Conservation (phyloP, 2,797 vertebrate genomes). For the Pempheris klunzingeri region DNA sequence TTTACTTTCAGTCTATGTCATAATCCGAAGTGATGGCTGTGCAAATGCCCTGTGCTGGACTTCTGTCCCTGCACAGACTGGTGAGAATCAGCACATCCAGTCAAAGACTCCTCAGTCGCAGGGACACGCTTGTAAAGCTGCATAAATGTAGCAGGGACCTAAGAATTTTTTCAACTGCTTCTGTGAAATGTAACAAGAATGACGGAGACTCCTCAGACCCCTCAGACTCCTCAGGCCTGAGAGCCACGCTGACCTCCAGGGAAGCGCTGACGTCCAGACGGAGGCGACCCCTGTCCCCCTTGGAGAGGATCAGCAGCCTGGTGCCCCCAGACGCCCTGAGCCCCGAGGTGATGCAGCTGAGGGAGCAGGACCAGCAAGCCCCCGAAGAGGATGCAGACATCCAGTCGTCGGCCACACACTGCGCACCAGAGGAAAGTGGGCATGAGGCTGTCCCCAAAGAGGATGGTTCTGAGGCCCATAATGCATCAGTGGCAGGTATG, state of each 20-base stretch:
- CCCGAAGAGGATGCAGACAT: neutral
- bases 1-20: rapidly evolving
- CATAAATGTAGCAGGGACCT: neutral
- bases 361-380: slow-evolving; percentile 50
- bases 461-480: neutral
- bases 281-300: slow-evolving; percentile 82
- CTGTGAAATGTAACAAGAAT: slow-evolving; percentile 49
- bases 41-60: slow-evolving; percentile 35
- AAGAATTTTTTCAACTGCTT: slow-evolving; percentile 59
- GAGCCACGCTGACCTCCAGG: slow-evolving; percentile 9
- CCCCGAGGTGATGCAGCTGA: slow-evolving; percentile 82
- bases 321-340: slow-evolving; percentile 81
- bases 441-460: neutral
- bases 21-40: slow-evolving; percentile 43
- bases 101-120: slow-evolving; percentile 30
- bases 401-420: neutral
- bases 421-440: slow-evolving; percentile 3
- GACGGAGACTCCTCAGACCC: slow-evolving; percentile 29
- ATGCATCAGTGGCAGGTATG: neutral
- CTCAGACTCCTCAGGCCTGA: slow-evolving; percentile 12
- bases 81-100: slow-evolving; percentile 32
- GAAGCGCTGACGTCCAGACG: slow-evolving; percentile 43
- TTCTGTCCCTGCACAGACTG: slow-evolving; percentile 57
- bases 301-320: slow-evolving; percentile 86
- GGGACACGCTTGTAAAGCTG: slow-evolving; percentile 10